Evolutionary conservation across 92 coral and sea anemone species (phyloP).

Genomic region (Actinostola sp.): DNA sequence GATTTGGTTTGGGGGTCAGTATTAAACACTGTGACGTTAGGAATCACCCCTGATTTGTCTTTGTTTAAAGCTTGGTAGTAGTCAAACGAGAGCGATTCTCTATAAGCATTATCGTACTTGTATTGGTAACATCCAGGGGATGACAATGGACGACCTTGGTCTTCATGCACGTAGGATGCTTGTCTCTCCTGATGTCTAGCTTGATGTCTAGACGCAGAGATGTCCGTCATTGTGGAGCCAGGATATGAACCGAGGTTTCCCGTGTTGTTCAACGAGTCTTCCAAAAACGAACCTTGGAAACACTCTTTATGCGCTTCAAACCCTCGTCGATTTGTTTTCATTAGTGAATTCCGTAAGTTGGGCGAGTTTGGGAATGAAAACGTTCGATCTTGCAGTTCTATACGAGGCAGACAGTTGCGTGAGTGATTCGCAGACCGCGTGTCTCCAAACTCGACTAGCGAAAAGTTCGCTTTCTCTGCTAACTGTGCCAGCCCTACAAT

Average conservation of each 20-base stretch:
- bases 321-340: conserved; percentile 5
- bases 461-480: conserved; percentile 71
- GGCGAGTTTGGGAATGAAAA: conserved; percentile 32
- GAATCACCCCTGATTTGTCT: conserved; percentile 65
- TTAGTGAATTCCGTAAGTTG: conserved; percentile 24
- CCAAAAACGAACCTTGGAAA: conserved; percentile 19
- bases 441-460: conserved; percentile 70
- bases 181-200: conserved; percentile 33
- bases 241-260: conserved; percentile 26
- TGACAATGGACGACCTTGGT: background rate
- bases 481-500: conserved; percentile 71
- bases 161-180: conserved; percentile 2
- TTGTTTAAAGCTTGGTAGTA: conserved; percentile 65
- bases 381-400: conserved; percentile 46
- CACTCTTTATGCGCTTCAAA: conserved; percentile 1
- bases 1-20: conserved; percentile 80
- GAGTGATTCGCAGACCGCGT: conserved; percentile 86
- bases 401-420: conserved; percentile 64
- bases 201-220: conserved; percentile 41
- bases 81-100: conserved; percentile 58
- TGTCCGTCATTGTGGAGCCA: conserved; percentile 55
- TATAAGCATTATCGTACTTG: conserved; percentile 25
- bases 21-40: conserved; percentile 80
- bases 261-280: conserved; percentile 14
- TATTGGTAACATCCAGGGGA: conserved; percentile 17